Conservation (phyloP, 1,140 invertebrate genomes). For the Agrilus planipennis region DNA sequence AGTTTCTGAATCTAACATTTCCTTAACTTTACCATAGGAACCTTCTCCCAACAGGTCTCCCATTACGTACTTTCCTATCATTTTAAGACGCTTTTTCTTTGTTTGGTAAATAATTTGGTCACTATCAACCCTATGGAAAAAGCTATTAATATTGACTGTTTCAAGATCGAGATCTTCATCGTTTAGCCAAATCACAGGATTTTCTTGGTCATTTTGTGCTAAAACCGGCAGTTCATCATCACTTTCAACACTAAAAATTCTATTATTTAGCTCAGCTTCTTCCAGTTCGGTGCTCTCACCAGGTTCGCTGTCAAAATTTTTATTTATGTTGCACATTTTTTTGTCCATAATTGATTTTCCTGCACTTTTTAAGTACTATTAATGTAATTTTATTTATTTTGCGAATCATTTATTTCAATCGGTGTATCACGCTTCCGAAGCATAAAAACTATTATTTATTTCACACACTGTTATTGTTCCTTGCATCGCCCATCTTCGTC, state of each 20-base stretch:
- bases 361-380: neutral
- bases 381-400: neutral
- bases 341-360: conserved; percentile 24
- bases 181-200: conserved; percentile 10
- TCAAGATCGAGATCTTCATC: conserved; percentile 49
- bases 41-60: conserved; percentile 94
- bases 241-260: conserved; percentile 31
- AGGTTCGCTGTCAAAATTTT: conserved; percentile 20
- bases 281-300: conserved; percentile 15
- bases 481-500: conserved; percentile 7
- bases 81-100: conserved; percentile 83
- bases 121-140: conserved; percentile 88
- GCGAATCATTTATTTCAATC: neutral
- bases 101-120: conserved; percentile 89
- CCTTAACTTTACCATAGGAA: conserved; percentile 91
- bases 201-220: conserved; percentile 16
- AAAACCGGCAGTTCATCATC: conserved; percentile 20
- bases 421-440: neutral
- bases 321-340: conserved; percentile 27
- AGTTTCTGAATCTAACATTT: conserved; percentile 87
- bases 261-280: conserved; percentile 25
- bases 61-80: conserved; percentile 94
- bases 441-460: neutral
- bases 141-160: conserved; percentile 62
- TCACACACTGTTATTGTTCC: conserved; percentile 2